Conservation (phyloP, 2,113 vertebrate species). For the Zosterops lateralis region DNA sequence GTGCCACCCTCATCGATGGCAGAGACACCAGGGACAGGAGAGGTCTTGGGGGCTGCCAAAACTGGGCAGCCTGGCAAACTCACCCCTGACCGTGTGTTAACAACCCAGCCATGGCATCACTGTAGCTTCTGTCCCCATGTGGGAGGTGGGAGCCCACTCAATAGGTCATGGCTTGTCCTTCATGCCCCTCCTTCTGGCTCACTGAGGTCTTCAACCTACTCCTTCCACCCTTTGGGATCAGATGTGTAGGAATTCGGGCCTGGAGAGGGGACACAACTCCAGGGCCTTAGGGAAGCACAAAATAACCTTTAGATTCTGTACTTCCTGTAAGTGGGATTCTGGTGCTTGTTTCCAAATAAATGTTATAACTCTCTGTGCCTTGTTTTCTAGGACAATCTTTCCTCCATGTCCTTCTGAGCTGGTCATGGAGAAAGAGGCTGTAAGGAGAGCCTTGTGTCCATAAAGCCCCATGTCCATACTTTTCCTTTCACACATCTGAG, state of each 20-base stretch:
- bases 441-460: background rate
- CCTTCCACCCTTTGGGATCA: background rate
- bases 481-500: background rate
- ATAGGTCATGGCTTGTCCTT: rapidly evolving
- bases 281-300: background rate
- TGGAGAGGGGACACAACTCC: background rate
- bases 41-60: background rate
- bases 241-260: background rate
- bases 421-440: background rate
- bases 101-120: background rate
- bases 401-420: background rate
- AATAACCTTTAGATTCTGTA: background rate
- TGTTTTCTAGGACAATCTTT: background rate
- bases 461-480: rapidly evolving
- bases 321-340: background rate
- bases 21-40: background rate
- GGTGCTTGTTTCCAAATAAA: constrained; percentile 8
- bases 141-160: background rate
- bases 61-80: background rate
- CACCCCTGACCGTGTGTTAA: background rate
- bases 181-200: background rate
- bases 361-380: background rate
- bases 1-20: background rate
- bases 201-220: background rate
- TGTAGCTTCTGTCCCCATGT: background rate